These are phyloP conservation scores for Sinocyclocheilus anophthalmus DNA, from an alignment of 2,113 vertebrate genomes.

Conservation along the genomic window DNA sequence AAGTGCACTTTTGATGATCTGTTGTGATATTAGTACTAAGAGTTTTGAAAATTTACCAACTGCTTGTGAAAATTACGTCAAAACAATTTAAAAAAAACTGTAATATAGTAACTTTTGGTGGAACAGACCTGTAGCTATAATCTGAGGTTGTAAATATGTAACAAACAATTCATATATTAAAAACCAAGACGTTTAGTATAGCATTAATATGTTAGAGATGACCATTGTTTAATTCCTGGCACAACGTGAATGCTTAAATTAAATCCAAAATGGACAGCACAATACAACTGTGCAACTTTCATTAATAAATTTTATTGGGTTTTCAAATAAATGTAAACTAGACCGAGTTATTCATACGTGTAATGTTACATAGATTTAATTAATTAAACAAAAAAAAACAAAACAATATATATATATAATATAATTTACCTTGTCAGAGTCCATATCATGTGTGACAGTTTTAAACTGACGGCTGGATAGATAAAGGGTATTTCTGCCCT, in stretches of 20 bases:
- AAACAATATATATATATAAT: neutral
- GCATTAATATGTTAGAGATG: neutral
- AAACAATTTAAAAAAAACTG: too few relatives aligned
- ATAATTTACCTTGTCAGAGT: constrained; percentile 61
- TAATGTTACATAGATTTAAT: neutral
- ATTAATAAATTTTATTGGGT: neutral
- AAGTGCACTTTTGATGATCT: too few relatives aligned
- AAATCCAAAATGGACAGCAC: neutral
- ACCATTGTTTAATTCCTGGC: neutral
- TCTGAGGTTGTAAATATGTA: neutral
- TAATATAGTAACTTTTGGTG: neutral
- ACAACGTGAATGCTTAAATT: neutral
- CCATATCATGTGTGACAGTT: constrained; percentile 63
- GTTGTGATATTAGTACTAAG: too few relatives aligned
- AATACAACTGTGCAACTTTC: neutral
- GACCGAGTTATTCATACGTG: neutral
- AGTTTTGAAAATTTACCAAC: too few relatives aligned
- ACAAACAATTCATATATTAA: neutral
- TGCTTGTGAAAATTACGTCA: too few relatives aligned
- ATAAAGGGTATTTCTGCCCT: constrained; percentile 71
- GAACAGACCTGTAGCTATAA: neutral
- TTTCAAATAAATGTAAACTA: neutral
- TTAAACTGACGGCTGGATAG: constrained; percentile 66
- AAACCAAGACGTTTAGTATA: neutral
- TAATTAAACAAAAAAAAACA: too few relatives aligned